Percentiles rank a stretch among this genome's conserved stretches.
phyloP scores from a whole-genome alignment of 2,113 vertebrate species.

The Xerus inauris region DNA sequence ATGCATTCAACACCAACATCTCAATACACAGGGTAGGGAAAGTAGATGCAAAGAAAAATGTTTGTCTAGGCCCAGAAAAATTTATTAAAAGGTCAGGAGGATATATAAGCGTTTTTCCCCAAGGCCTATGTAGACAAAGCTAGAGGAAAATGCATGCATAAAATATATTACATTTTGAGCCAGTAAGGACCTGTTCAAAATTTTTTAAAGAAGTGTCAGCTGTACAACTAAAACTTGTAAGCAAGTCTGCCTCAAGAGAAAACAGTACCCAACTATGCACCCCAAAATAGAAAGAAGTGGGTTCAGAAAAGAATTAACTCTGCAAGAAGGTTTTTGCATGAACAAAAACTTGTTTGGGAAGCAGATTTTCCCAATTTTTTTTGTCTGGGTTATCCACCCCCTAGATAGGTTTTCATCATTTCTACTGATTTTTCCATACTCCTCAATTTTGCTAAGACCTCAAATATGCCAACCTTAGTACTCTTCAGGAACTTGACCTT shows the following conservation, averaged over 20 bases:
- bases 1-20: neutral
- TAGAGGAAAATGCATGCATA: conserved; percentile 18
- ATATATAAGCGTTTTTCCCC: neutral
- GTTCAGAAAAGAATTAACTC: neutral
- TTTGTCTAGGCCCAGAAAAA: neutral
- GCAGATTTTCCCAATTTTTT: neutral
- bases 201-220: neutral
- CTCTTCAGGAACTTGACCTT: neutral
- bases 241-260: neutral
- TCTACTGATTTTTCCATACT: neutral
- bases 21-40: neutral
- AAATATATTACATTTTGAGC: conserved; percentile 53
- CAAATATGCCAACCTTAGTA: neutral
- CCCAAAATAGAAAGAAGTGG: neutral
- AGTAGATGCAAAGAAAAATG: neutral
- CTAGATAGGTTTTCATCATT: neutral
- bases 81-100: conserved; percentile 35
- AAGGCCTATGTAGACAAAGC: neutral
- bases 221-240: neutral
- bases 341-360: conserved; percentile 12
- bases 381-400: no score
- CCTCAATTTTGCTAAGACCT: neutral
- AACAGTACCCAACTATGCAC: neutral
- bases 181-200: neutral
- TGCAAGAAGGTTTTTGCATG: neutral